These are phyloP conservation scores for Martes martes DNA, from an alignment of 2,113 vertebrate genomes.

Conservation along the genomic window DNA sequence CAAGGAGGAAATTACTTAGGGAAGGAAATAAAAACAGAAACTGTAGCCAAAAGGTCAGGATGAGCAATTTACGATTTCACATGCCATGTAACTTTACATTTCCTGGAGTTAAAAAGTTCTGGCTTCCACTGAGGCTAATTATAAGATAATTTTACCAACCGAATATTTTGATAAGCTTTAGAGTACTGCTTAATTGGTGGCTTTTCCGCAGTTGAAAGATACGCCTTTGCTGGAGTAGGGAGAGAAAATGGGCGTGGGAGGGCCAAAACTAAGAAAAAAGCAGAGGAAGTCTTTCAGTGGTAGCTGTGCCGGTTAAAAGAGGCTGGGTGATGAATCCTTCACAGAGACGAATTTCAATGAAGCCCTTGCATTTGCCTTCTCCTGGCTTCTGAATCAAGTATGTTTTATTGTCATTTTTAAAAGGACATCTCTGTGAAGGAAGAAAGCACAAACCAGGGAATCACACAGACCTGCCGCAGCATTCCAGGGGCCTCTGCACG, in stretches of 20 bases:
- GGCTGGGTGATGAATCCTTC: background rate
- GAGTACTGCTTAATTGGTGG: slow-evolving; percentile 49
- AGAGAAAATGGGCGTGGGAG: background rate
- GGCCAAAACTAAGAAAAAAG: background rate
- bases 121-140: slow-evolving; percentile 51
- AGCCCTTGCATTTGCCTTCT: background rate
- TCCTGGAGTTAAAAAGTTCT: slow-evolving; percentile 65
- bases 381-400: slow-evolving; percentile 3
- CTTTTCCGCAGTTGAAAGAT: slow-evolving; percentile 60
- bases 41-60: slow-evolving; percentile 15
- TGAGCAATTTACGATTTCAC: slow-evolving; percentile 46
- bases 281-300: background rate
- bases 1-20: slow-evolving; percentile 40
- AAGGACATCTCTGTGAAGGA: background rate
- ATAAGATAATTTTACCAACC: slow-evolving; percentile 48
- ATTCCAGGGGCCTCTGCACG: background rate
- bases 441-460: background rate
- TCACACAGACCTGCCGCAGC: background rate
- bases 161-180: slow-evolving; percentile 65
- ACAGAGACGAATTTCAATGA: background rate
- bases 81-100: slow-evolving; percentile 22
- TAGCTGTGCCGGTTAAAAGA: background rate
- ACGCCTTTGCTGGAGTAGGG: slow-evolving; percentile 10
- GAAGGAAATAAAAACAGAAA: slow-evolving; percentile 37
- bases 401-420: background rate